phyloP scores from a whole-genome alignment of 2,888 invertebrate genomes.

The Microctonus brassicae region DNA sequence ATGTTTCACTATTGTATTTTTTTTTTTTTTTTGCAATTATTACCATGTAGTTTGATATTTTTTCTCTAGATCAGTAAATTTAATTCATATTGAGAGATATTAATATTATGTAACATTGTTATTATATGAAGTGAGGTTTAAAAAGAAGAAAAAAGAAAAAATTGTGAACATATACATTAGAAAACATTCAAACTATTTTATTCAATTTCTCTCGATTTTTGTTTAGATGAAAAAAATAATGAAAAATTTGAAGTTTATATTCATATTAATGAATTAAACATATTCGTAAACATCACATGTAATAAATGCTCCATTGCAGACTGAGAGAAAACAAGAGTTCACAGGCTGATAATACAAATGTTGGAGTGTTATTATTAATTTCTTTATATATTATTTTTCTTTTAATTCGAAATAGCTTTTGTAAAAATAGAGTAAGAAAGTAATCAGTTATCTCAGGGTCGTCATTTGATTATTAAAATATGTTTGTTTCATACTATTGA shows the following conservation, averaged over 20 bases:
- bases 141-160: not conserved
- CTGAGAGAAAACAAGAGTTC: not conserved
- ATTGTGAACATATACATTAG: not conserved
- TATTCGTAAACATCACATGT: not conserved
- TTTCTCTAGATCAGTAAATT: not conserved
- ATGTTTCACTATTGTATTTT: not conserved
- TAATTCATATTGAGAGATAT: not conserved
- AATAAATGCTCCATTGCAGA: not conserved
- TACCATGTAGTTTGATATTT: not conserved
- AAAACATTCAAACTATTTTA: not conserved
- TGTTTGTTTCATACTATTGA: slow-evolving; percentile 17
- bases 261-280: not conserved
- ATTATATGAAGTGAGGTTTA: not conserved
- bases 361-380: slow-evolving; percentile 2
- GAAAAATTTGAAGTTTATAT: not conserved
- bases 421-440: slow-evolving; percentile 56
- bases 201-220: not conserved
- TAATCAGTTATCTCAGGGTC: slow-evolving; percentile 46
- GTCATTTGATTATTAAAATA: slow-evolving; percentile 50
- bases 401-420: slow-evolving; percentile 35
- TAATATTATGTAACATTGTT: not conserved
- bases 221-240: not conserved
- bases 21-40: not conserved
- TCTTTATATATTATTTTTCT: too few relatives aligned
- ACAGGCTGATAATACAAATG: not conserved